Percentiles rank a stretch among this genome's conserved stretches.
phyloP scores from a whole-genome alignment of 2,113 vertebrate species.

The Myrmecobius fasciatus region DNA sequence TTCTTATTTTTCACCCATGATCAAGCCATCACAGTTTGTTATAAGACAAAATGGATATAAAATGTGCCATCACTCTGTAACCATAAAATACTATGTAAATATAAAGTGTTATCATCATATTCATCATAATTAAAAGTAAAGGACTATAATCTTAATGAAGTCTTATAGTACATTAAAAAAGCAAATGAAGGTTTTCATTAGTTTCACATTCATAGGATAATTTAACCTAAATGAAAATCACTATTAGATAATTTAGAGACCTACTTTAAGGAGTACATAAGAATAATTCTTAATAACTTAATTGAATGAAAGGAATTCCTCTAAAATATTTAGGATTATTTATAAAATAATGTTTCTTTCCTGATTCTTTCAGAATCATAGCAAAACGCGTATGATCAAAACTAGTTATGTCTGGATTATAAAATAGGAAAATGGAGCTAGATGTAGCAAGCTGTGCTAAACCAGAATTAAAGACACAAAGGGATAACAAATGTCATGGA shows the following conservation, averaged over 20 bases:
- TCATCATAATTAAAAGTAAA: background rate
- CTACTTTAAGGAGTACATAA: no score
- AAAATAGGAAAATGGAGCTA: background rate
- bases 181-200: background rate
- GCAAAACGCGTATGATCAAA: background rate
- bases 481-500: background rate
- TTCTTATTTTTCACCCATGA: background rate
- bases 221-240: background rate
- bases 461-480: background rate
- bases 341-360: background rate
- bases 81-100: background rate
- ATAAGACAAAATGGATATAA: background rate
- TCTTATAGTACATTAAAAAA: background rate
- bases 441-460: background rate
- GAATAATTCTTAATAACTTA: no score
- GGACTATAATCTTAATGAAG: background rate
- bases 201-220: background rate
- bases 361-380: background rate
- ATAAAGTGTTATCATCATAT: background rate
- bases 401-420: background rate
- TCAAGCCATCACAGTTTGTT: background rate
- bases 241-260: background rate
- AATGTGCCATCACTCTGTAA: background rate
- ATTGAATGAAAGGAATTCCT: background rate
- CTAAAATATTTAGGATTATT: background rate